Base-by-base conservation (phyloP, 2,888 invertebrate genomes). In the Campoplex nolae region DNA sequence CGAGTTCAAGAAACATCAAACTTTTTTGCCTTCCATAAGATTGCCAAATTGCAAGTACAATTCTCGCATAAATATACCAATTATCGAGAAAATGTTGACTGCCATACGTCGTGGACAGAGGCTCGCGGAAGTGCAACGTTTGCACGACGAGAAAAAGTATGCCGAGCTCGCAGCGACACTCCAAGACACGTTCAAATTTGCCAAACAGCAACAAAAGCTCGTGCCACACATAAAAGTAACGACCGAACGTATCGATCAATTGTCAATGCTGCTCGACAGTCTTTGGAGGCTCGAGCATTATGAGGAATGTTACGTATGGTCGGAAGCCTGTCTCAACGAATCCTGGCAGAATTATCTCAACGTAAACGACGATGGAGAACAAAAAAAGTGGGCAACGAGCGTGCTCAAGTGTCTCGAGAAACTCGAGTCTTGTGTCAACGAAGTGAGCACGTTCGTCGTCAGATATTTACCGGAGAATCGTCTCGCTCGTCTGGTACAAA, bases 321-420 rank as follows among this genome's bases (percentile, higher is more conserved):
- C 97, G 1, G 97, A 98, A 90, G 96, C 96, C 80, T 97, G 97
- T 91, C 95, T 98, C 35, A 96, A 97, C 92, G 98, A 98, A 95
- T 95, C 97, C 1, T 95, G 97, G 77, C 96, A 96, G 77, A 96
- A 96, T 93, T 96, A 96, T 91, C 95, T 96, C 32, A 94, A 93
- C 88, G 90, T 95, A 0, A 65, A 94, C 88, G 94, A 93, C 88
- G 93, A 96, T 51, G 91, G 92, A 0, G 93, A 94, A 48, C 93
- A 94, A 78, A 93, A 92, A 79, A 95, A 95, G 85, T 96, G 96
- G 96, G 94, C 95, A 0, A 91, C 93, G 35, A 95, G 95, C 65
- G 94, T 95, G 13, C 74, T 94, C 35, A 95, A 94, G 92, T 95
- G 94, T 84, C 92, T 96, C 51, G 92, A 95, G 89, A 93, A 95